phyloP scores from a whole-genome alignment of 2,797 vertebrate genomes.

The Florisuga fusca region DNA sequence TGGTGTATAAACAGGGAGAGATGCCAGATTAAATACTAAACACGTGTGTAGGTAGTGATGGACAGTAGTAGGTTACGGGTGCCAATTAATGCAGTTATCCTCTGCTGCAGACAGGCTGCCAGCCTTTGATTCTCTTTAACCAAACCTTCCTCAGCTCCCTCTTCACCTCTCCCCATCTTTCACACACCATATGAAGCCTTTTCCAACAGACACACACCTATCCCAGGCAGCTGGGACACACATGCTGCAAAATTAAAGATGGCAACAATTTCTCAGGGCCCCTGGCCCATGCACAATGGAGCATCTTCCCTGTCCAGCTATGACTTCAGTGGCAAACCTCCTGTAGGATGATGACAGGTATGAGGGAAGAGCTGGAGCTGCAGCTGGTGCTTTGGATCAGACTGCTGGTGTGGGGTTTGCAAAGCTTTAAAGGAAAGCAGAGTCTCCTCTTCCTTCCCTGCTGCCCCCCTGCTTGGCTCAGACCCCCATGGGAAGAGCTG shows the following conservation, averaged over 20 bases:
- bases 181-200: background rate
- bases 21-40: conserved; percentile 60
- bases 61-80: conserved; percentile 51
- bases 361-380: background rate
- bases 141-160: background rate
- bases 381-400: background rate
- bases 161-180: background rate
- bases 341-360: background rate
- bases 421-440: background rate
- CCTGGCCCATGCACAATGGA: background rate
- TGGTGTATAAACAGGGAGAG: conserved; percentile 45
- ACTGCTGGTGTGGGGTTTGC: too few relatives aligned
- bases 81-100: conserved; percentile 47
- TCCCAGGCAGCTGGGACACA: background rate
- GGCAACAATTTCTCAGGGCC: background rate
- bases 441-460: background rate
- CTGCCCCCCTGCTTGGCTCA: background rate
- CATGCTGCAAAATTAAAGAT: background rate
- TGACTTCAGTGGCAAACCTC: background rate
- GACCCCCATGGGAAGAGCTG: rapidly evolving
- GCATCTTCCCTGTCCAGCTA: background rate
- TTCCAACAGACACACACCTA: background rate
- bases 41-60: conserved; percentile 42
- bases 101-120: conserved; percentile 26
- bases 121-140: background rate